Base-by-base conservation (phyloP, 2,888 invertebrate species). In the Nomada lathburiana region DNA sequence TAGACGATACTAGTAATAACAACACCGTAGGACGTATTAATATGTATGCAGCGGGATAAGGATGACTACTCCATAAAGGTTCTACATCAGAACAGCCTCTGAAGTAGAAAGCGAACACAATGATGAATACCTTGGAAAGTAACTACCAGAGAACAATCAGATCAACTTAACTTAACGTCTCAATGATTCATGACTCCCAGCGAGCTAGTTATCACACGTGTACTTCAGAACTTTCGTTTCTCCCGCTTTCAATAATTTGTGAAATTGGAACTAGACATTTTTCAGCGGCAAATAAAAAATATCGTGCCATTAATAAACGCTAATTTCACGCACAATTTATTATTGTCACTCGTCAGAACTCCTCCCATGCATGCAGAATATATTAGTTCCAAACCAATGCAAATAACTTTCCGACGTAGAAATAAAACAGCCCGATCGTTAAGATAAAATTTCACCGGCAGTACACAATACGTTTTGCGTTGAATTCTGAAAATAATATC, bases 111-210 rank as follows among this genome's bases (percentile, higher is more conserved):
- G 70, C 70, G 60, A 71, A 71, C 70, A 62, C 50, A 71, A 71
- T 71, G 70, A 71, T 86, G 86, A 85, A 86, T 86, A 86, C 86
- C 70, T 50, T 65, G 67, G 65, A 65, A 74, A 64, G 67, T 65
- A 65, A 57, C 59, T 75, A 60, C 62, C 67, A 42, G 50, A 68
- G 52, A 62, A 69, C 67, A 67, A 69, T 62, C 69, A 53, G 69
- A 57, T 50, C 69, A 62, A 50, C 60, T 70, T 69, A 69, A 63
- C 60, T 60, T 55, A 63, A 57, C 73, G 63, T 79, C 67, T 63
- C 68, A 71, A 71, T 71, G 70, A 71, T 71, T 60, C 70, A 71
- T 71, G 60, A 52, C 36, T 60, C 2, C 36, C 16, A n/a, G 50
- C 16, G 36, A 60, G 70, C 60, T 70, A 70, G 70, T 70, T 70